phyloP scores from a whole-genome alignment of 2,888 invertebrate species.

The Pachymerium ferrugineum region DNA sequence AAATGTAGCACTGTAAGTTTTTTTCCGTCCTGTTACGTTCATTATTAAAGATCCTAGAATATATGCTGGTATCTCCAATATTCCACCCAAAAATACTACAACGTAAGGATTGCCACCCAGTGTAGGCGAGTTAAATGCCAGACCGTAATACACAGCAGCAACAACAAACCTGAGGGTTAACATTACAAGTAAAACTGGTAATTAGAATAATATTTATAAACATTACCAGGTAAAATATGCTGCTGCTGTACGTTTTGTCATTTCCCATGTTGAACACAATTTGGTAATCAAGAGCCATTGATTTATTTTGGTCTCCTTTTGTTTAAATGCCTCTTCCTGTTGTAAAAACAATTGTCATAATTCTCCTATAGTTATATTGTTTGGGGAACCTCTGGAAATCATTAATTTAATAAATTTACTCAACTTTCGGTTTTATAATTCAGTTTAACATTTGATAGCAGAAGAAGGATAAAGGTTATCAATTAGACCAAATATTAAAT shows the following conservation, averaged over 20 bases:
- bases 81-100: conserved; percentile 75
- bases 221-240: conserved; percentile 23
- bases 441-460: too few relatives aligned
- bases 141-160: conserved; percentile 80
- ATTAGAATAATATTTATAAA: not conserved
- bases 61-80: conserved; percentile 48
- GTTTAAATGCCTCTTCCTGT: not conserved
- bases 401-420: too few relatives aligned
- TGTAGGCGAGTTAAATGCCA: conserved; percentile 76
- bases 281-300: not conserved
- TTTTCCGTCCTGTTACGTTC: conserved; percentile 45
- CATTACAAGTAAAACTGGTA: not conserved
- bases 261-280: not conserved
- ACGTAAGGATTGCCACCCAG: conserved; percentile 73
- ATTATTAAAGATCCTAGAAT: conserved; percentile 43
- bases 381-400: too few relatives aligned
- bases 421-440: too few relatives aligned
- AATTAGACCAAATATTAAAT: too few relatives aligned
- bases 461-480: too few relatives aligned
- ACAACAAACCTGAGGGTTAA: conserved; percentile 59
- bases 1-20: conserved; percentile 34
- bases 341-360: too few relatives aligned
- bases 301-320: not conserved
- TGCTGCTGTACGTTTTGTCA: not conserved
- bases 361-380: too few relatives aligned